Conservation (phyloP, 2,797 vertebrate genomes). For the Hipposideros larvatus region DNA sequence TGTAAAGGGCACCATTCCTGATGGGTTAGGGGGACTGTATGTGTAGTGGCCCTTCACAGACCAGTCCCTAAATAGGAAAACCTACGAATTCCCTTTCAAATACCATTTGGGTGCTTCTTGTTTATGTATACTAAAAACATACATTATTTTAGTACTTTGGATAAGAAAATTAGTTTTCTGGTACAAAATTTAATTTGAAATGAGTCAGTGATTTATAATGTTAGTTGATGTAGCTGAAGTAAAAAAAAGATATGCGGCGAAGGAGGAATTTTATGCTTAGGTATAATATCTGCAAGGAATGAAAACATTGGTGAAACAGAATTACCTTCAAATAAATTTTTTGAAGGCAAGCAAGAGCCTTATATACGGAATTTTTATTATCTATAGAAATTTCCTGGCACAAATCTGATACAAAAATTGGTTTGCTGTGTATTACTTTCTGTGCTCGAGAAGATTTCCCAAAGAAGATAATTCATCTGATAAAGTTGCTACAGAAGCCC, state of each 20-base stretch:
- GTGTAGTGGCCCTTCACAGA: not conserved
- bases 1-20: not conserved
- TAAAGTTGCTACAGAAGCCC: slow-evolving; percentile 57
- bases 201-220: slow-evolving; percentile 54
- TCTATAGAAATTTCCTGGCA: slow-evolving; percentile 66
- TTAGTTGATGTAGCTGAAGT: slow-evolving; percentile 53
- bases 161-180: slow-evolving; percentile 57
- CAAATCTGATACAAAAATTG: slow-evolving; percentile 54
- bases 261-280: slow-evolving; percentile 58
- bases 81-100: slow-evolving; percentile 34
- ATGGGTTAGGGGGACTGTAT: not conserved
- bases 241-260: slow-evolving; percentile 15
- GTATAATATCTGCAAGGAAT: slow-evolving; percentile 56
- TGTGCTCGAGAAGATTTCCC: slow-evolving; percentile 56
- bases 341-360: slow-evolving; percentile 47
- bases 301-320: slow-evolving; percentile 52
- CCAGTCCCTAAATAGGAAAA: not conserved
- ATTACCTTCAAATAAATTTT: slow-evolving; percentile 63
- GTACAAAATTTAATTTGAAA: slow-evolving; percentile 70
- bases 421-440: slow-evolving; percentile 62
- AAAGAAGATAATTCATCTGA: slow-evolving; percentile 72
- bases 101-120: not conserved
- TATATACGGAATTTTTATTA: slow-evolving; percentile 69
- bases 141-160: not conserved
- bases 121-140: not conserved